phyloP scores from a whole-genome alignment of 2,888 invertebrate species.

The Keiferia lycopersicella region DNA sequence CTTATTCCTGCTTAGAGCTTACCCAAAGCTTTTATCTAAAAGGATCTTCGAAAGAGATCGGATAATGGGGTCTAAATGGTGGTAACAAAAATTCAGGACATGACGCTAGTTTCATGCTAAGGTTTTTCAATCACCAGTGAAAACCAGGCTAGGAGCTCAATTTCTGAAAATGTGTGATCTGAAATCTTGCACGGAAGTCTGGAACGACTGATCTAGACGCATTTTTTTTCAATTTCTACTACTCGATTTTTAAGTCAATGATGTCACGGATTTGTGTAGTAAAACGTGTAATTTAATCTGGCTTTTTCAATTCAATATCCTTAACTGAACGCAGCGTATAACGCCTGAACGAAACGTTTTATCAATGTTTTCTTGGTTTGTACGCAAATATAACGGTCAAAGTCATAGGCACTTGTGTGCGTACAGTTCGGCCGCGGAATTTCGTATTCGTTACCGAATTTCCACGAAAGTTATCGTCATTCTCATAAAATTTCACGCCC shows the following conservation, averaged over 20 bases:
- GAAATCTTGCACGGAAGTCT: no score
- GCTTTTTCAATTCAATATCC: not conserved
- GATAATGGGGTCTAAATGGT: slow-evolving; percentile 3
- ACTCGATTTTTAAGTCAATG: no score
- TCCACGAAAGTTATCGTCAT: no score
- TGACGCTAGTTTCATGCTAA: not conserved
- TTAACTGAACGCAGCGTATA: not conserved
- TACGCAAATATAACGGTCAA: not conserved
- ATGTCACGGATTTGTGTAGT: no score
- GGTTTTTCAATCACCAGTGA: not conserved
- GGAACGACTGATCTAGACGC: no score
- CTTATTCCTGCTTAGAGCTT: slow-evolving; percentile 4
- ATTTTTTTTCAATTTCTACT: no score
- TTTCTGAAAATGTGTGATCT: no score
- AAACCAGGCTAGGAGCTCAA: no score
- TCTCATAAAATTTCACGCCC: no score
- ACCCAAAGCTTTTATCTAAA: slow-evolving; percentile 15
- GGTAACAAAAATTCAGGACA: not conserved
- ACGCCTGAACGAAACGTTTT: not conserved
- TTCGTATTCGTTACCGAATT: not conserved
- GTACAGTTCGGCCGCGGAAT: not conserved
- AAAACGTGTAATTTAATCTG: not conserved
- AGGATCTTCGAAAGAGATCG: slow-evolving; percentile 7
- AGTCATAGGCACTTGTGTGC: not conserved
- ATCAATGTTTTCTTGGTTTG: not conserved